These are phyloP conservation scores for Cacajao melanocephalus DNA, from an alignment of 2,797 vertebrate species.

Conservation along the genomic window DNA sequence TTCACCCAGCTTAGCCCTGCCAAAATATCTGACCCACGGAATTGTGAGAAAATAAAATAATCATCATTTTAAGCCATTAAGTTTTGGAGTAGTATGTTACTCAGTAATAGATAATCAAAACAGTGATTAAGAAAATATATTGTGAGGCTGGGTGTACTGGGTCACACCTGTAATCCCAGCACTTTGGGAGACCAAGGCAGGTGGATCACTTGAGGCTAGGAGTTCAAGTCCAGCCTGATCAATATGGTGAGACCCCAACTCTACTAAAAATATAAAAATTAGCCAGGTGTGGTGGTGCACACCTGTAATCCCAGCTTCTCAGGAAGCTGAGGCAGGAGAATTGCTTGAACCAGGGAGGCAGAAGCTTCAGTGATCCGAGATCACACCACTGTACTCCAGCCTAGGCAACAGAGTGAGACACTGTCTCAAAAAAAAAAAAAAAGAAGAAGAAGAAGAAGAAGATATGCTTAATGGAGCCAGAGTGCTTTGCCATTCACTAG, in stretches of 20 bases:
- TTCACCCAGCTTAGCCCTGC: neutral
- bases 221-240: neutral
- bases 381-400: neutral
- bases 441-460: neutral
- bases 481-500: neutral
- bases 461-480: neutral
- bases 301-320: neutral
- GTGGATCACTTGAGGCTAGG: neutral
- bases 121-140: neutral
- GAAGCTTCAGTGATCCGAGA: neutral
- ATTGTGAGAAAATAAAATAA: neutral
- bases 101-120: neutral
- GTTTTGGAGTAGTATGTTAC: neutral
- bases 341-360: neutral
- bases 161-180: neutral
- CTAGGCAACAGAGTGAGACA: neutral
- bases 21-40: neutral
- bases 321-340: neutral
- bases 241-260: neutral
- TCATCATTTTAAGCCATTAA: neutral
- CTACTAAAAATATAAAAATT: neutral
- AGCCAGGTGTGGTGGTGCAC: neutral
- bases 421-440: neutral
- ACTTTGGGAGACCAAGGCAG: neutral
- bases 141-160: neutral